Conservation (phyloP, 2,888 invertebrate genomes). For the Yponomeuta plumbellus region DNA sequence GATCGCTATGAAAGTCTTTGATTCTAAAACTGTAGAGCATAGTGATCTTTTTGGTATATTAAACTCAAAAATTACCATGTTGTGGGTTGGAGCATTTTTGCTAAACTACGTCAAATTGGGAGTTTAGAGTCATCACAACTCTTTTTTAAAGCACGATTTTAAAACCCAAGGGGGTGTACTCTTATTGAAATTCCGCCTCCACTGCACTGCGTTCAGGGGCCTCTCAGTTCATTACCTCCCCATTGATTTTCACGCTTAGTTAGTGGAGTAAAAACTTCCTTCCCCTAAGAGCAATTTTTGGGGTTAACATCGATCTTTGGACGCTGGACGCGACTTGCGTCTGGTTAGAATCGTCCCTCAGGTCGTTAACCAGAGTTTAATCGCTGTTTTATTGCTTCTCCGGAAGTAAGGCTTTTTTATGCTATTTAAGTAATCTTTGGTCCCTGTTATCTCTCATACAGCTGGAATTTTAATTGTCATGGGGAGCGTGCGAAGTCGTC, state of each 20-base stretch:
- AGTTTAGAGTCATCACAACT: too few species aligned
- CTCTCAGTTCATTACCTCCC: slow-evolving; percentile 43
- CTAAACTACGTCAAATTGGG: too few species aligned
- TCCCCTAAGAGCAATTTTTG: slow-evolving; percentile 26
- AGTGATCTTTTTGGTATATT: too few species aligned
- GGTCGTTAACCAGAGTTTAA: slow-evolving; percentile 1
- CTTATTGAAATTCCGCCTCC: slow-evolving; percentile 33
- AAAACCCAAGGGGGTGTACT: background rate
- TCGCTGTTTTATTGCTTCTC: slow-evolving; percentile 4
- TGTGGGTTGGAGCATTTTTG: too few species aligned
- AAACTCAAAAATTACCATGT: too few species aligned
- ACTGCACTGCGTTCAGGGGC: slow-evolving; percentile 7
- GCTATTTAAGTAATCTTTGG: background rate
- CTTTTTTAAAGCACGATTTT: background rate
- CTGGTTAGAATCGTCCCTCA: background rate
- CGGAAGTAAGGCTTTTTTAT: background rate
- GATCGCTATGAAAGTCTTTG: too few species aligned
- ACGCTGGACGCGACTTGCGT: background rate
- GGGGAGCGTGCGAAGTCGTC: background rate
- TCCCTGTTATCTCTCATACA: background rate
- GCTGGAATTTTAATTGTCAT: background rate
- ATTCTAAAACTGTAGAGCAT: too few species aligned
- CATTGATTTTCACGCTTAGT: slow-evolving; percentile 49
- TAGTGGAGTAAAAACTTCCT: slow-evolving; percentile 58
- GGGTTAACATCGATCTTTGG: slow-evolving; percentile 7